Conservation (phyloP, 1,140 invertebrate genomes). For the Ceratina australensis region DNA sequence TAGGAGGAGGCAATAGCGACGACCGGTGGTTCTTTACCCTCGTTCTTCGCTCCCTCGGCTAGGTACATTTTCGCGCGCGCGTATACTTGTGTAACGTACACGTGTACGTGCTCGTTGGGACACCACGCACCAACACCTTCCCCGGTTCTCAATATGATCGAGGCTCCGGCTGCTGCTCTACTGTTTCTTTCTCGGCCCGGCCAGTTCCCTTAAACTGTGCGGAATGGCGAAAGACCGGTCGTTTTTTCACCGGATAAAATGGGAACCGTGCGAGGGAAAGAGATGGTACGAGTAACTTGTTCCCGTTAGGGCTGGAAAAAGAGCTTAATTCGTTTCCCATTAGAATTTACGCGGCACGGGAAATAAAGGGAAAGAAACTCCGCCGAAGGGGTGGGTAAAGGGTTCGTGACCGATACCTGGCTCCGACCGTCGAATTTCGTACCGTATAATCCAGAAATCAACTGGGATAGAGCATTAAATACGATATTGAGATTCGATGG, state of each 20-base stretch:
- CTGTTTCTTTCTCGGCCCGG: neutral
- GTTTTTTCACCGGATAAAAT: conserved; percentile 50
- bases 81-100: neutral
- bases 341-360: conserved; percentile 55
- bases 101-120: neutral
- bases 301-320: conserved; percentile 18
- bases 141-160: neutral
- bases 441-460: conserved; percentile 15
- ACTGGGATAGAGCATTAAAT: too few species aligned
- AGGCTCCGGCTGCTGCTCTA: neutral
- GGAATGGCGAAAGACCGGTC: conserved; percentile 42
- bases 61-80: conserved; percentile 55
- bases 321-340: conserved; percentile 61
- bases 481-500: too few species aligned
- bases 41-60: conserved; percentile 44
- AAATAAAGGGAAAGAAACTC: conserved; percentile 44
- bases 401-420: conserved; percentile 1
- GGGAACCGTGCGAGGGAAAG: conserved; percentile 31
- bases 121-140: neutral
- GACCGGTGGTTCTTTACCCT: conserved; percentile 55
- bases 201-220: conserved; percentile 33
- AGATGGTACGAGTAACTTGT: neutral
- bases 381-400: neutral
- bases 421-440: conserved; percentile 47
- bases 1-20: conserved; percentile 33